Conservation (phyloP, 2,888 invertebrate genomes). For the Nomada lathburiana region DNA sequence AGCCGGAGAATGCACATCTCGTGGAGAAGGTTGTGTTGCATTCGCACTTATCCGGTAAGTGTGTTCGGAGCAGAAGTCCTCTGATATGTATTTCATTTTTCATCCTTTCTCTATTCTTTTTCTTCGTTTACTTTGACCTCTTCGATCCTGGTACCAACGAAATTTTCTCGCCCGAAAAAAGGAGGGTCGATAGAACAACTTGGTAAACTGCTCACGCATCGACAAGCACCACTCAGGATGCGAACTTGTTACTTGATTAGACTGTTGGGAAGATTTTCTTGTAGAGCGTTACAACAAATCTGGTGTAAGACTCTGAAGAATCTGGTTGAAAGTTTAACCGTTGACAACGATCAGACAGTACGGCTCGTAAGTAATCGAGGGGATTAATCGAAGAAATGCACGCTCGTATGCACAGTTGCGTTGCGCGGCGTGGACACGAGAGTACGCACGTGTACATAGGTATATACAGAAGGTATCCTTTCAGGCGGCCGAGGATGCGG, state of each 20-base stretch:
- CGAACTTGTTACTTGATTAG: constrained; percentile 90
- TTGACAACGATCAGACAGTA: constrained; percentile 87
- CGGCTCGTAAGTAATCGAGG: constrained; percentile 85
- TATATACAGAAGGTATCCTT: constrained; percentile 24
- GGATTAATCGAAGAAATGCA: not conserved
- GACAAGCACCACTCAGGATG: constrained; percentile 84
- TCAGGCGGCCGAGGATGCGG: constrained; percentile 86
- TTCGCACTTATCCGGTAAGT: constrained; percentile 67
- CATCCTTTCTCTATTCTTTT: not conserved
- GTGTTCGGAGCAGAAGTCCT: not conserved
- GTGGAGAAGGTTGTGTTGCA: constrained; percentile 89
- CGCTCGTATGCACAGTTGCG: not conserved
- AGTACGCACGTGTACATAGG: not conserved
- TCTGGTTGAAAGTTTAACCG: constrained; percentile 87
- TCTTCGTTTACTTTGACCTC: not conserved
- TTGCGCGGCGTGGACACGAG: not conserved
- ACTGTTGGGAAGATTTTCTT: constrained; percentile 89
- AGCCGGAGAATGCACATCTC: constrained; percentile 91
- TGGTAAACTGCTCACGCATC: constrained; percentile 79
- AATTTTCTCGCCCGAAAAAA: constrained; percentile 12
- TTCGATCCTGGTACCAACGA: not conserved
- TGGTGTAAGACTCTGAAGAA: constrained; percentile 88
- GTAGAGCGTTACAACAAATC: constrained; percentile 87
- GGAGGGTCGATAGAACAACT: constrained; percentile 66
- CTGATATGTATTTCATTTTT: not conserved